Base-by-base conservation (phyloP, 1,140 invertebrate species). In the Centruroides vittatus region DNA sequence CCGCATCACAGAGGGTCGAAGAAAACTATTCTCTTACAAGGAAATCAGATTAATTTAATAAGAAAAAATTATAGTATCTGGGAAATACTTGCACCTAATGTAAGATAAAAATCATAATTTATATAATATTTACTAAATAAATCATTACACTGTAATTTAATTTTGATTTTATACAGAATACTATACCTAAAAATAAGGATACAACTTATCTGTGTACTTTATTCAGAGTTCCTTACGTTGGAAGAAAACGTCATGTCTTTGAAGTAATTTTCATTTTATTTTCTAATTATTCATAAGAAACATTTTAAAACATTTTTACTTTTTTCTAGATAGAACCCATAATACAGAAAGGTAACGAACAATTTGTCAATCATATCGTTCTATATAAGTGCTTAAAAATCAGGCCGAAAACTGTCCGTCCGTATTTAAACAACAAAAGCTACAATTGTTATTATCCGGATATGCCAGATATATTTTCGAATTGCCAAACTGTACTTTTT, bases 131-230 rank as follows among this genome's bases (percentile, higher is more conserved):
- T 55, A 8, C 35, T 48, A 35, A 53, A 23, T 23, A 23, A 23
- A 23, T 23, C 23, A 23, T 23, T 23, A 23, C 2, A 2, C 23
- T 23, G 23, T 23, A 23, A 23, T 23, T 23, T n/a, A n/a, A 61
- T 57, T 35, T 13, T 59, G 77, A 56, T 35, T 13, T 57, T 51
- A 59, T 76, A 10, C 73, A 87, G 84, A 79, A 85, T 34, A 79
- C 80, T 23, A 78, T 89, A 23, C 80, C 81, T 0, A 76, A 82
- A 59, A 78, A 80, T 48, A 81, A 81, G 75, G 81, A 82, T 63
- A 82, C 82, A 12, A 71, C 84, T 10, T 90, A 90, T 70, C 89
- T 86, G 86, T 89, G 87, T 70, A 89, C 88, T 75, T 86, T 91
- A n/a, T 86, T 90, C 71, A 85, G 84, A 74, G 81, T 82, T 0